Evolutionary conservation across 1,140 invertebrate species (phyloP).

Genomic region (Tyrophagus putrescentiae): DNA sequence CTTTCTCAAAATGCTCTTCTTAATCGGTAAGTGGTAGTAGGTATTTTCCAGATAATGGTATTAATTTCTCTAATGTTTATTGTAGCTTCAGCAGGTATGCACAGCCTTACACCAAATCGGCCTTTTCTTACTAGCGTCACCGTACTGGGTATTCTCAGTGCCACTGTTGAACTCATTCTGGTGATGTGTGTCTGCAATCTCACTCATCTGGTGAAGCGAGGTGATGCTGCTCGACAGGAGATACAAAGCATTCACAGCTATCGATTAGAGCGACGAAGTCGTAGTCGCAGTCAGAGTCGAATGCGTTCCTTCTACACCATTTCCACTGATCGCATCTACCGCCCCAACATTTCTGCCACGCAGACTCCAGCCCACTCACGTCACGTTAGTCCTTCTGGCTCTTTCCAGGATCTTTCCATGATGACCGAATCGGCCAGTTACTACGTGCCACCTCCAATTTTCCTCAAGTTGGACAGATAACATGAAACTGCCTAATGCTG

Average conservation of each 20-base stretch:
- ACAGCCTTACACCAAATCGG: not conserved
- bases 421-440: not conserved
- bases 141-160: not conserved
- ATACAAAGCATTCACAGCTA: conserved; percentile 15
- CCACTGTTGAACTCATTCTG: conserved; percentile 1
- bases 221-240: conserved; percentile 8
- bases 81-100: conserved; percentile 9
- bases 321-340: not conserved
- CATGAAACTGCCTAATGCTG: too few relatives aligned
- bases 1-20: not conserved
- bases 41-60: not conserved
- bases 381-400: not conserved
- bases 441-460: conserved; percentile 11
- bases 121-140: not conserved
- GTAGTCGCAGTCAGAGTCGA: conserved; percentile 10
- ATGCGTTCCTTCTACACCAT: not conserved
- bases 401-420: not conserved
- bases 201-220: not conserved
- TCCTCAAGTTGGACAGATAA: conserved; percentile 9
- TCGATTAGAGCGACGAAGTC: not conserved
- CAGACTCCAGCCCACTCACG: not conserved
- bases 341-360: not conserved
- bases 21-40: not conserved
- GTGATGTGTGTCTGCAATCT: conserved; percentile 7
- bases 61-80: not conserved